Conservation (phyloP, 2,888 invertebrate species). For the Brenthis daphne region DNA sequence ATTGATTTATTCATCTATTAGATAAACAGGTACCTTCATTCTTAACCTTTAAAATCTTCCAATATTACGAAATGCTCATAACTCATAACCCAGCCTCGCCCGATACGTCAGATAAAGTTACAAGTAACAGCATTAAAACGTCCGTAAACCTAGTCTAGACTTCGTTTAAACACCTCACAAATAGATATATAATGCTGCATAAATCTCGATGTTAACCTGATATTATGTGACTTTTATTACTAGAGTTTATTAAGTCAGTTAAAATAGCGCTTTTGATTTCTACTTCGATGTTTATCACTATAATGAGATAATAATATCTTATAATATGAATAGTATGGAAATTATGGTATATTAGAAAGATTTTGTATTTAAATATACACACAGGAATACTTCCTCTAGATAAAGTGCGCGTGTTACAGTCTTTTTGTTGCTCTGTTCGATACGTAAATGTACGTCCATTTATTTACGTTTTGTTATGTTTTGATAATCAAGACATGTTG, state of each 20-base stretch:
- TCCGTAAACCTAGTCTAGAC: constrained; percentile 52
- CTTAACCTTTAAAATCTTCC: constrained; percentile 19
- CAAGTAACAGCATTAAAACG: constrained; percentile 48
- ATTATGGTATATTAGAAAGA: not conserved
- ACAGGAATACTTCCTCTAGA: too few species aligned
- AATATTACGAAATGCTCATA: constrained; percentile 33
- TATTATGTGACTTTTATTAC: constrained; percentile 37
- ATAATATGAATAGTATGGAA: not conserved
- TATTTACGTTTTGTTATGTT: too few species aligned
- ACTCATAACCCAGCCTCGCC: constrained; percentile 37
- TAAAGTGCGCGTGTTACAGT: too few species aligned
- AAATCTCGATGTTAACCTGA: constrained; percentile 46
- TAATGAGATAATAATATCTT: not conserved
- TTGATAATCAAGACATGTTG: too few species aligned
- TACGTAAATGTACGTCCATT: too few species aligned
- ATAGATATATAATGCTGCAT: constrained; percentile 46
- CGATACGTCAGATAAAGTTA: constrained; percentile 41
- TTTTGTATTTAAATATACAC: too few species aligned
- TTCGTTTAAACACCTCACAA: constrained; percentile 49
- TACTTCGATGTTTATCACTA: constrained; percentile 8
- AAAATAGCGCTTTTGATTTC: constrained; percentile 29
- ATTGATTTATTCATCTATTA: too few species aligned
- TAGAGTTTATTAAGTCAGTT: constrained; percentile 29
- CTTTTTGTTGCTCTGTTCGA: too few species aligned
- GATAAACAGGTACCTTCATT: too few species aligned